phyloP scores from a whole-genome alignment of 2,113 vertebrate species.

The Catagonus wagneri region DNA sequence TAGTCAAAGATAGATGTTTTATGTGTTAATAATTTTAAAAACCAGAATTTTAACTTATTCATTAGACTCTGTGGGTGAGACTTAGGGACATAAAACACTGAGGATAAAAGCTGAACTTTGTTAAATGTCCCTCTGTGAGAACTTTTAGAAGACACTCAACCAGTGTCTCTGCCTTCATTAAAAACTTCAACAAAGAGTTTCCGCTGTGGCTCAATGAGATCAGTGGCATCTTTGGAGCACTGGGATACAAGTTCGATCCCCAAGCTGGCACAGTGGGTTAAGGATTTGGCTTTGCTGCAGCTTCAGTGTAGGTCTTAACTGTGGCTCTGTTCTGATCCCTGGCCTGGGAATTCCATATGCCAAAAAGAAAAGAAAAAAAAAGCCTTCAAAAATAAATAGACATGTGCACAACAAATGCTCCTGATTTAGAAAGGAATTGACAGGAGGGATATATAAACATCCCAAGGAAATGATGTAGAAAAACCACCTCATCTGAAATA shows the following conservation, averaged over 20 bases:
- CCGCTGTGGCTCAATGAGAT: no score
- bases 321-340: no score
- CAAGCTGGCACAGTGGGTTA: no score
- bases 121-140: not conserved
- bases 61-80: not conserved
- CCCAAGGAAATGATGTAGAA: not conserved
- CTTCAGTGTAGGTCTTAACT: no score
- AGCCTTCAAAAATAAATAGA: not conserved
- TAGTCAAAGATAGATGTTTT: not conserved
- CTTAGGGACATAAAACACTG: not conserved
- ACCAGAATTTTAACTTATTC: not conserved
- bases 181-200: not conserved
- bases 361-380: no score
- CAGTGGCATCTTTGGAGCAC: no score
- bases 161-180: not conserved
- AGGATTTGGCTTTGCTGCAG: no score
- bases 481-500: not conserved
- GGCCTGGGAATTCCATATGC: no score
- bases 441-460: not conserved
- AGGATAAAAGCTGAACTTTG: not conserved
- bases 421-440: not conserved
- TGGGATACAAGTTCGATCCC: no score
- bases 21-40: not conserved
- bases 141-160: not conserved
- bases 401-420: not conserved